Conservation (phyloP, 2,113 vertebrate species). For the Callionymus lyra region DNA sequence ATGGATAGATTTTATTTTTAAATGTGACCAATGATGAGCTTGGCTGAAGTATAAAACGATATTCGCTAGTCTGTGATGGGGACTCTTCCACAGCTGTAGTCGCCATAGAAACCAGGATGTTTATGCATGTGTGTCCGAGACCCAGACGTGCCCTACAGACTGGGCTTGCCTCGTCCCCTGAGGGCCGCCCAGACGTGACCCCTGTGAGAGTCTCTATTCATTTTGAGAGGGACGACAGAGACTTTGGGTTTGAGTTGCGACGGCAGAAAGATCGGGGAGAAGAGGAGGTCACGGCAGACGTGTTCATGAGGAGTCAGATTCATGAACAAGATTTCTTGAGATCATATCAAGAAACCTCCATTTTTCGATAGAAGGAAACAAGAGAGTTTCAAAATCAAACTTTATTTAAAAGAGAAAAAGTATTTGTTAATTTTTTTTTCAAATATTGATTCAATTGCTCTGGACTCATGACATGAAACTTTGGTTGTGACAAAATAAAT, state of each 20-base stretch:
- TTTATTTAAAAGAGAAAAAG: too few relatives aligned
- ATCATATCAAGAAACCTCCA: too few relatives aligned
- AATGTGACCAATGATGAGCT: slow-evolving; percentile 15
- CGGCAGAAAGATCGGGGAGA: background rate
- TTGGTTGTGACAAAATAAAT: too few relatives aligned
- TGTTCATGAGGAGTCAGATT: too few relatives aligned
- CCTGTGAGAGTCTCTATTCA: slow-evolving; percentile 48
- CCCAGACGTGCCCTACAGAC: slow-evolving; percentile 66
- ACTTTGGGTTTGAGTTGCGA: slow-evolving; percentile 14
- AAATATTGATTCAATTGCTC: too few relatives aligned
- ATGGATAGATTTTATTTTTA: background rate
- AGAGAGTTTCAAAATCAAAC: too few relatives aligned
- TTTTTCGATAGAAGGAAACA: too few relatives aligned
- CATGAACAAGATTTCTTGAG: too few relatives aligned
- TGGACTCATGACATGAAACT: too few relatives aligned
- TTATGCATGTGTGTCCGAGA: slow-evolving; percentile 20
- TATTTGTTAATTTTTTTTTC: too few relatives aligned
- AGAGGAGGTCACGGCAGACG: too few relatives aligned
- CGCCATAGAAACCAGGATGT: slow-evolving; percentile 54
- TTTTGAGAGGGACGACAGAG: slow-evolving; percentile 22
- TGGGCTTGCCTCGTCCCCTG: slow-evolving; percentile 50
- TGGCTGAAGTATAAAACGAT: slow-evolving; percentile 61
- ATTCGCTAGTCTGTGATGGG: slow-evolving; percentile 50
- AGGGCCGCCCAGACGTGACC: slow-evolving; percentile 78
- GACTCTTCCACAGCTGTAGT: slow-evolving; percentile 40